Percentiles rank a stretch among this genome's conserved stretches.
Evolutionary conservation across 2,797 vertebrate species (phyloP).

Genomic region (Salmo trutta): DNA sequence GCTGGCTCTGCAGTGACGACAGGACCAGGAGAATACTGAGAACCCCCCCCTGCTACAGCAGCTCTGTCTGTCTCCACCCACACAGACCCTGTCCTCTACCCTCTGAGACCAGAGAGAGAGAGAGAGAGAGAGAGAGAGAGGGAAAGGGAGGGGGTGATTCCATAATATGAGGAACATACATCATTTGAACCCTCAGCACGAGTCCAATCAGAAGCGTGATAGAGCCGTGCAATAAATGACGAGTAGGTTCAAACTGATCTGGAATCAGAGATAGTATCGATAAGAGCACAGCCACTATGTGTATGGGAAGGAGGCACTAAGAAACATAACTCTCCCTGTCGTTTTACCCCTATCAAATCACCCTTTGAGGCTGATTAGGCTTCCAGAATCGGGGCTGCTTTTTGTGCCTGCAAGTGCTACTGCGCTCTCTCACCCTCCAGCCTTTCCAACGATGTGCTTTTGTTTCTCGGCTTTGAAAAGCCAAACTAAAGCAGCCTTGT

Average conservation of each 20-base stretch:
- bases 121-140: not conserved
- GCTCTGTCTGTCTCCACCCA: not conserved
- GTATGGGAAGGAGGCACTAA: not conserved
- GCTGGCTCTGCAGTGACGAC: not conserved
- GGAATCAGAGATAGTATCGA: not conserved
- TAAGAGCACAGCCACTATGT: not conserved
- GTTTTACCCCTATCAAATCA: slow-evolving; percentile 12
- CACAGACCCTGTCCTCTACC: not conserved
- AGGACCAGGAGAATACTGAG: not conserved
- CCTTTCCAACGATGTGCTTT: slow-evolving; percentile 42
- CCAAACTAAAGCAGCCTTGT: slow-evolving; percentile 39
- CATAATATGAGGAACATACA: not conserved
- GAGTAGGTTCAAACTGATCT: not conserved
- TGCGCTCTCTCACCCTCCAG: slow-evolving; percentile 47
- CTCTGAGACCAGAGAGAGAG: not conserved
- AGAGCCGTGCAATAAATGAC: not conserved
- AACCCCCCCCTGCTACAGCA: not conserved
- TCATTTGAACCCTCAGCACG: not conserved
- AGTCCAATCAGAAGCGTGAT: not conserved
- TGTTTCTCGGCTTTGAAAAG: slow-evolving; percentile 38
- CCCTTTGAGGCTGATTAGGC: slow-evolving; percentile 29
- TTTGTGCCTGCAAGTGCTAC: slow-evolving; percentile 30
- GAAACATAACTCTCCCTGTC: not conserved
- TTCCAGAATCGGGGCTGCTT: slow-evolving; percentile 31
- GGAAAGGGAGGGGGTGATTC: not conserved